Evolutionary conservation across 2,888 invertebrate genomes (phyloP).

Genomic region (Polydrusus tereticollis): DNA sequence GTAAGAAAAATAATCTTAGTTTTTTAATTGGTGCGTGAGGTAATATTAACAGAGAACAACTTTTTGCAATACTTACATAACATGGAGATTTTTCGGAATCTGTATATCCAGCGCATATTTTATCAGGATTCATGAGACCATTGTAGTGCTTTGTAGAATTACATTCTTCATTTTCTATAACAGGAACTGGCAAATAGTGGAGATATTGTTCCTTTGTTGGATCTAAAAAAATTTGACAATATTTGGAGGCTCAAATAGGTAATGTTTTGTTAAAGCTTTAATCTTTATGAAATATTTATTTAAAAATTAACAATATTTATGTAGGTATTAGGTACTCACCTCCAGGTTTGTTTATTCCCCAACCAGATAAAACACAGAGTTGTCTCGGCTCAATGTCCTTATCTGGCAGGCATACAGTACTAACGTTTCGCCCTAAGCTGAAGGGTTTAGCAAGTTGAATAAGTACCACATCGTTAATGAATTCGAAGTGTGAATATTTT

Average conservation of each 20-base stretch:
- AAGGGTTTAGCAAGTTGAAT: conserved; percentile 70
- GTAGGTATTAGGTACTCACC: no score
- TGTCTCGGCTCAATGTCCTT: conserved; percentile 68
- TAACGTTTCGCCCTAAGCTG: conserved; percentile 69
- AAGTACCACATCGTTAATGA: conserved; percentile 72
- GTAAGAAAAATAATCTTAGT: no score
- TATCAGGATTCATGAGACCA: conserved; percentile 70
- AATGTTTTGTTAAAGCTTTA: no score
- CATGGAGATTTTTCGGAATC: conserved; percentile 72
- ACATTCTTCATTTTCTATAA: conserved; percentile 70
- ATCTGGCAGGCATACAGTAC: conserved; percentile 72
- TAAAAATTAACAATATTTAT: no score
- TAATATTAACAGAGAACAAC: not conserved
- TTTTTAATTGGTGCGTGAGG: not conserved
- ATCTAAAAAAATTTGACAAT: no score
- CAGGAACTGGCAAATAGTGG: conserved; percentile 71
- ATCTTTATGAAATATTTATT: no score
- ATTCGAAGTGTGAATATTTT: conserved; percentile 72
- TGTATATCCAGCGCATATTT: conserved; percentile 73
- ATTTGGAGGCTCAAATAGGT: no score
- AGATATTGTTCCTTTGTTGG: conserved; percentile 68
- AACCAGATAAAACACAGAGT: conserved; percentile 73
- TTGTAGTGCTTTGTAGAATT: conserved; percentile 75
- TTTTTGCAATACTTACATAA: conserved; percentile 72
- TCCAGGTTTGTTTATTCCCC: conserved; percentile 70